These are phyloP conservation scores for Microchrysa polita DNA, from an alignment of 2,888 invertebrate species.

Conservation along the genomic window DNA sequence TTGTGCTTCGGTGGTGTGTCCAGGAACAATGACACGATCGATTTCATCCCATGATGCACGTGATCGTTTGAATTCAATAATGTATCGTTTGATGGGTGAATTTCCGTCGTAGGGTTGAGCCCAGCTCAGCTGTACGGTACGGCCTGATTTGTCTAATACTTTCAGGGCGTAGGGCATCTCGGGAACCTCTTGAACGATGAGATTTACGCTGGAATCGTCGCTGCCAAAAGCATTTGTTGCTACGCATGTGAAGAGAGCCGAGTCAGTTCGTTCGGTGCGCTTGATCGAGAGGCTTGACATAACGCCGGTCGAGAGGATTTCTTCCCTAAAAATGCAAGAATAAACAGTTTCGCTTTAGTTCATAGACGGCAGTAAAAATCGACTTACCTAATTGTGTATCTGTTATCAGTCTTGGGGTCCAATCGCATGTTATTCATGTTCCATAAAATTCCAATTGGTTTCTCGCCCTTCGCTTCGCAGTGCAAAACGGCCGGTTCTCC, in stretches of 20 bases:
- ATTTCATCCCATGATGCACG: slow-evolving; percentile 85
- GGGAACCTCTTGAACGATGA: slow-evolving; percentile 86
- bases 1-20: slow-evolving; percentile 87
- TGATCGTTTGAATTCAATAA: slow-evolving; percentile 90
- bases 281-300: slow-evolving; percentile 89
- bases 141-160: slow-evolving; percentile 90
- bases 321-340: slow-evolving; percentile 70
- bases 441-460: slow-evolving; percentile 94
- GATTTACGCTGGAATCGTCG: slow-evolving; percentile 94
- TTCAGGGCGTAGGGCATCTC: slow-evolving; percentile 90
- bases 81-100: slow-evolving; percentile 87
- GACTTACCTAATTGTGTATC: slow-evolving; percentile 76
- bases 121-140: slow-evolving; percentile 91
- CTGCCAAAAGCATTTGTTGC: slow-evolving; percentile 94
- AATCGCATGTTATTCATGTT: slow-evolving; percentile 93
- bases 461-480: slow-evolving; percentile 93
- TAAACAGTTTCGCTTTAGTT: not conserved
- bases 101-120: slow-evolving; percentile 92
- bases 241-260: slow-evolving; percentile 89
- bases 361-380: not conserved
- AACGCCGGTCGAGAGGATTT: slow-evolving; percentile 87
- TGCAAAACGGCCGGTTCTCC: slow-evolving; percentile 91
- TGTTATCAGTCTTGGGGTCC: slow-evolving; percentile 88
- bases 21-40: slow-evolving; percentile 89
- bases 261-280: slow-evolving; percentile 87